Evolutionary conservation across 2,113 vertebrate species (phyloP).

Genomic region (Felis chaus): DNA sequence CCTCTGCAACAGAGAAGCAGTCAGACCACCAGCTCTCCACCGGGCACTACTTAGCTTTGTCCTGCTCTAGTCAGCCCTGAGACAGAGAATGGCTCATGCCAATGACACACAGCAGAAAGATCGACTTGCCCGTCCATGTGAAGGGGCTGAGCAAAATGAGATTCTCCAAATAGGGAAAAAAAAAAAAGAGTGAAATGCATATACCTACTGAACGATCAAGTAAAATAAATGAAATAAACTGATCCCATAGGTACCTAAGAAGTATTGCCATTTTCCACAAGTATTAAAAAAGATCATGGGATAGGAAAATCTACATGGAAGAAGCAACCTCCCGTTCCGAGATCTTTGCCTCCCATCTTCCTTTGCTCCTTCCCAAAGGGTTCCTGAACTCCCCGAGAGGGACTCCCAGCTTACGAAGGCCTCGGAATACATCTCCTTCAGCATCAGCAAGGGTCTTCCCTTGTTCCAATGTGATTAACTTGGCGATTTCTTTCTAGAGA

Average conservation of each 20-base stretch:
- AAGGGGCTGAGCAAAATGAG: not conserved
- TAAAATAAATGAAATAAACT: conserved; percentile 29
- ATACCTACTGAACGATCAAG: not conserved
- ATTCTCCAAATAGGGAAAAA: conserved; percentile 30
- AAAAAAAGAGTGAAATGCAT: not conserved
- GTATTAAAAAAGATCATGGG: not conserved
- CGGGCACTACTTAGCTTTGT: not conserved
- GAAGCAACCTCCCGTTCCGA: not conserved
- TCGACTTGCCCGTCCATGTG: not conserved
- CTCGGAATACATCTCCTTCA: conserved; percentile 98
- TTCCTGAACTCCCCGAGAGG: conserved; percentile 61
- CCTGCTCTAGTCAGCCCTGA: not conserved
- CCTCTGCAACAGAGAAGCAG: conserved; percentile 88
- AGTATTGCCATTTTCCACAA: conserved; percentile 21
- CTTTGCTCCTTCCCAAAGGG: conserved; percentile 49
- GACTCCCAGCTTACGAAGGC: conserved; percentile 92
- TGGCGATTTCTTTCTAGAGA: conserved; percentile 96
- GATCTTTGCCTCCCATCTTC: conserved; percentile 37
- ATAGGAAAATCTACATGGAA: conserved; percentile 5
- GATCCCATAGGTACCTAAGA: not conserved
- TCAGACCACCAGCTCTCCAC: not conserved
- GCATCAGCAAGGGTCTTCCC: conserved; percentile 98
- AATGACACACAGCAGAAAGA: not conserved
- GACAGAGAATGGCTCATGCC: not conserved
- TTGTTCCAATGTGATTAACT: conserved; percentile 94